Conservation (phyloP, 2,797 vertebrate genomes). For the Trichosurus vulpecula region DNA sequence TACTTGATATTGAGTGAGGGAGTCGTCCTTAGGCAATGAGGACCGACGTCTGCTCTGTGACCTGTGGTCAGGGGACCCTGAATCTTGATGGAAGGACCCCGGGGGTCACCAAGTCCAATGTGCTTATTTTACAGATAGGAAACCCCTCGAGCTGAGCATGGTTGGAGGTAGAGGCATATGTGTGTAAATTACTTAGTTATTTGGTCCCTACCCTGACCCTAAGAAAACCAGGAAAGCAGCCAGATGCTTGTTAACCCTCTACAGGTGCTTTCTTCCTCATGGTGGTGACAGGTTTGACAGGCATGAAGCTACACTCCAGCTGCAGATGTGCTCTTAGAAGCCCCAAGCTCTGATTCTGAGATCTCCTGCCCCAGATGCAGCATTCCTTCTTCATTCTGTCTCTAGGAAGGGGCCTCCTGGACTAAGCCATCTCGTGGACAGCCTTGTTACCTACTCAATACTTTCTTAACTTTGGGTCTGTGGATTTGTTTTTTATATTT, state of each 20-base stretch:
- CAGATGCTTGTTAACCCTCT: background rate
- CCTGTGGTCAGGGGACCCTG: background rate
- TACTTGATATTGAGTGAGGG: background rate
- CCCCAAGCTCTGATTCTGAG: background rate
- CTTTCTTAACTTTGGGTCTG: background rate
- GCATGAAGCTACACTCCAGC: background rate
- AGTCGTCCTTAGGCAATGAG: background rate
- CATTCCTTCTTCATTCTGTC: background rate
- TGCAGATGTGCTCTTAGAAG: background rate
- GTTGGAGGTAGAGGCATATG: background rate
- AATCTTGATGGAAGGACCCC: background rate
- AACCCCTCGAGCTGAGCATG: background rate
- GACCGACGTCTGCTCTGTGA: background rate
- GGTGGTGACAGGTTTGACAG: background rate
- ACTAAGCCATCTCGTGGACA: background rate
- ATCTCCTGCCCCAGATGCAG: background rate
- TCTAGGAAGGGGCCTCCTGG: background rate
- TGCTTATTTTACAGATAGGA: background rate
- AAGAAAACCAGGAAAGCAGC: background rate
- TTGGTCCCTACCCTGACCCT: background rate
- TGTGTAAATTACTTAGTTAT: background rate
- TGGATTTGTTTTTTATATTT: background rate
- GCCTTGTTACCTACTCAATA: background rate
- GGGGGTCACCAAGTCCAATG: background rate
- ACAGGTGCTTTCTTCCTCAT: background rate